Evolutionary conservation across 1,140 invertebrate genomes (phyloP).

Genomic region (Micrasema longulum): DNA sequence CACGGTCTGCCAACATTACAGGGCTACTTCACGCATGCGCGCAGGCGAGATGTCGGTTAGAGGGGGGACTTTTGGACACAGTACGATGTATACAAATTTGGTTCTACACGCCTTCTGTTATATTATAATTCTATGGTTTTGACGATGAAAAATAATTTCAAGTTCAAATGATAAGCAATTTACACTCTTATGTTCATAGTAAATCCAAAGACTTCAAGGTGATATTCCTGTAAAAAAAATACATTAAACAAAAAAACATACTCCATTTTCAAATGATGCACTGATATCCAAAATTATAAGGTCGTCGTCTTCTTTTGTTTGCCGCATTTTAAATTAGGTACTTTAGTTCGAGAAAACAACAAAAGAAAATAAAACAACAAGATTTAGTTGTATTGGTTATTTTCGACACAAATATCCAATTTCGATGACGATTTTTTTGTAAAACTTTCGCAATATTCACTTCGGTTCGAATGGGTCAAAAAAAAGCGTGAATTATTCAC

Average conservation of each 20-base stretch:
- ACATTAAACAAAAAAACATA: constrained; percentile 9
- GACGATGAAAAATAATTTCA: too few relatives aligned
- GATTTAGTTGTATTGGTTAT: neutral
- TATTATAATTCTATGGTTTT: too few relatives aligned
- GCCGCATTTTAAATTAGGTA: constrained; percentile 9
- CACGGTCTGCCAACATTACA: too few relatives aligned
- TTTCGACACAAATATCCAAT: neutral
- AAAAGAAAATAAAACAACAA: neutral
- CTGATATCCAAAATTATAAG: constrained; percentile 32
- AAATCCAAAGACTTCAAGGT: constrained; percentile 3
- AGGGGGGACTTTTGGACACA: too few relatives aligned
- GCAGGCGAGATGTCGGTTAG: too few relatives aligned
- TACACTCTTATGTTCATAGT: too few relatives aligned
- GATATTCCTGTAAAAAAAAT: constrained; percentile 5
- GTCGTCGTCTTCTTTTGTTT: constrained; percentile 23
- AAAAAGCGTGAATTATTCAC: constrained; percentile 1
- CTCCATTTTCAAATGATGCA: constrained; percentile 6
- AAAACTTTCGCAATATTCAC: neutral
- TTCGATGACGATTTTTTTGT: neutral
- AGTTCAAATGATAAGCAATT: too few relatives aligned
- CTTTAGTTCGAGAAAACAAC: neutral
- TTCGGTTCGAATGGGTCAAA: neutral
- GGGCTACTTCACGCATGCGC: too few relatives aligned
- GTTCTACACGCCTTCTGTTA: too few relatives aligned
- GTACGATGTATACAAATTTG: too few relatives aligned